Base-by-base conservation (phyloP, 1,140 invertebrate genomes). In the Bactericera cockerelli region DNA sequence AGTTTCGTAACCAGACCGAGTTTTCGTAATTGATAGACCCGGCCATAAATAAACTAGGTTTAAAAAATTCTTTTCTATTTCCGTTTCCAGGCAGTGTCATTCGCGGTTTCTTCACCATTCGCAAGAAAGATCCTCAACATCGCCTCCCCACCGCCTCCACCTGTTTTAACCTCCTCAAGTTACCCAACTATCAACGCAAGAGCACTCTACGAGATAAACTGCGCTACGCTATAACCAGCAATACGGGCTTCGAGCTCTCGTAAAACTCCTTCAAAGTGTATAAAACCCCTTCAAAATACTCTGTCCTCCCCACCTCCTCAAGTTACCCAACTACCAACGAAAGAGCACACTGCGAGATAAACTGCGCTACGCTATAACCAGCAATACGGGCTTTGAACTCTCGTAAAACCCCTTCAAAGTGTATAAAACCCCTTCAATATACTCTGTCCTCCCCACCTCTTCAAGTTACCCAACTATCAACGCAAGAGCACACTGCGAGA, bases 121-220 rank as follows among this genome's bases (percentile, higher is more conserved):
- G 89, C 28, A 95, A 93, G 69, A 90, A 90, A 68, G 93, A 98
- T 74, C 93, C 95, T 0, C 83, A 94, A 55, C 91, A 94, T 70
- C 80, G 96, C 26, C 78, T 99, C 31, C 97, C 96, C 24, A 98
- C 97, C 0, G 96, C 94, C 0, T 99, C 96, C 0, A 99, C 97
- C 0, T 99, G 97, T 71, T 99, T 99, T 73, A 99, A 99, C 76
- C 78, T 99, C 25, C 78, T 99, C 13, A 99, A 99, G 71, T 75
- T 99, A 65, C 97, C 97, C 57, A 99, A 99, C 73, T 99, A 99
- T 71, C 92, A 95, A 69, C 95, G 94, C 71, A 93, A 95, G 69
- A 86, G 86, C 63, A 95, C 92, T 1, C 73, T 99, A 8, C 75
- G 91, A 24, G 95, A 99, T 63, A 99, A 99, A 75, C 73, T 99